Percentiles rank a stretch among this genome's conserved stretches.
These are phyloP conservation scores for Drosophila pallidifrons DNA, from an alignment of 1,140 invertebrate species.

Conservation along the genomic window DNA sequence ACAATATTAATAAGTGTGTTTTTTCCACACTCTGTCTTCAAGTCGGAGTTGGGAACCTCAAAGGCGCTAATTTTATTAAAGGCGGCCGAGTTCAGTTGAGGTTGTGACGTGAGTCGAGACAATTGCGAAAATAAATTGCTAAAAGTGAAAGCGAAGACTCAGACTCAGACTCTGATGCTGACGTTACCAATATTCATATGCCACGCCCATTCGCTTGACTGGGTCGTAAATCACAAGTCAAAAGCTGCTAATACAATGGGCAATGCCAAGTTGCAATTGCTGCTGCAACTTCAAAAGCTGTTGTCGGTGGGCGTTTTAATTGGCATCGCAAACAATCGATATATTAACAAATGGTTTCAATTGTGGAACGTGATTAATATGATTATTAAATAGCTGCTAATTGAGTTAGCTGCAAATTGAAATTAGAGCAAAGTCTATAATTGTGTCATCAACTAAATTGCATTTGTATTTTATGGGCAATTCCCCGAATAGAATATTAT, in stretches of 20 bases:
- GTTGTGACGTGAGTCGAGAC: slow-evolving; percentile 57
- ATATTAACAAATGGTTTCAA: slow-evolving; percentile 53
- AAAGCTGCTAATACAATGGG: slow-evolving; percentile 4
- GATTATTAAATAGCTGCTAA: slow-evolving; percentile 27
- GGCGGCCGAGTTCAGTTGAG: slow-evolving; percentile 37
- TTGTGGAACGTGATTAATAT: background rate
- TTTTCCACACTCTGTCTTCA: slow-evolving; percentile 23
- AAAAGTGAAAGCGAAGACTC: slow-evolving; percentile 68
- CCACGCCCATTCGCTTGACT: background rate
- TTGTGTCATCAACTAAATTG: background rate
- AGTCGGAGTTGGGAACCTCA: slow-evolving; percentile 2
- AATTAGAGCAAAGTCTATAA: background rate
- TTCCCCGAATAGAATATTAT: slow-evolving; percentile 3
- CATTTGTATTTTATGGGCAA: background rate
- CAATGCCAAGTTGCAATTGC: background rate
- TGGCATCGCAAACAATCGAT: slow-evolving; percentile 29
- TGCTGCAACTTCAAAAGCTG: slow-evolving; percentile 2
- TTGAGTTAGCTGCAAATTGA: slow-evolving; percentile 1
- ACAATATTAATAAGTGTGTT: slow-evolving; percentile 7
- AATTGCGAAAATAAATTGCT: slow-evolving; percentile 70
- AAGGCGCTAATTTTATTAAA: slow-evolving; percentile 41
- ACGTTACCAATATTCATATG: background rate
- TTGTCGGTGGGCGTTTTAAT: slow-evolving; percentile 44
- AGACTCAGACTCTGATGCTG: background rate
- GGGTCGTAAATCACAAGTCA: background rate